These are phyloP conservation scores for Artemisiospiza belli DNA, from an alignment of 2,113 vertebrate genomes.

Conservation along the genomic window DNA sequence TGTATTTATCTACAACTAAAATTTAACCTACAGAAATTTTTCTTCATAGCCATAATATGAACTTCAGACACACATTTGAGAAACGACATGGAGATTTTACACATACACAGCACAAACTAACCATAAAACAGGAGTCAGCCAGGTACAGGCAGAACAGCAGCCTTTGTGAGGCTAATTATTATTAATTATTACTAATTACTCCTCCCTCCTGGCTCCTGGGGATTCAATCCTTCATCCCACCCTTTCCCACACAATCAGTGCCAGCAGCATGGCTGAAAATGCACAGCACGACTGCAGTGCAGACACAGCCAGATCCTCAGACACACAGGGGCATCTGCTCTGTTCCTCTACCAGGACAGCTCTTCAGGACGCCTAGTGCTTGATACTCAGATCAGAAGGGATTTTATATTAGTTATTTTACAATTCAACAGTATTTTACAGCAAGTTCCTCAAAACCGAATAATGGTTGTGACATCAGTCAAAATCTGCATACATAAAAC, in stretches of 20 bases:
- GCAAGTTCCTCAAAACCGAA: neutral
- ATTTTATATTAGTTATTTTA: neutral
- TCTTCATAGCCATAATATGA: neutral
- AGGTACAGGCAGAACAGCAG: neutral
- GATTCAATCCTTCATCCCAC: neutral
- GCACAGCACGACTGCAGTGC: accelerated
- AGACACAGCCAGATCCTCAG: neutral
- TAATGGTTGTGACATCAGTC: neutral
- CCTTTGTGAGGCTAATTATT: neutral
- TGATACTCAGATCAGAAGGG: neutral
- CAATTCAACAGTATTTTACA: neutral
- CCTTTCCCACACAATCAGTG: neutral
- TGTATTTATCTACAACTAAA: neutral
- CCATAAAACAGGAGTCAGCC: neutral
- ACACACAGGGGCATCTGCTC: neutral
- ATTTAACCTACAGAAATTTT: neutral
- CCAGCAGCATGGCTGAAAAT: neutral
- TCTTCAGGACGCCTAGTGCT: neutral
- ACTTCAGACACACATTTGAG: neutral
- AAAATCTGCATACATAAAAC: neutral
- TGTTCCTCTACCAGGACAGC: neutral
- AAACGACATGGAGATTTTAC: neutral
- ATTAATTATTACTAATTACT: neutral
- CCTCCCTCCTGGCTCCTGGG: neutral
- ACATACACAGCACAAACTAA: neutral